Evolutionary conservation across 2,888 invertebrate species (phyloP).

Genomic region (Eristalis arbustorum): DNA sequence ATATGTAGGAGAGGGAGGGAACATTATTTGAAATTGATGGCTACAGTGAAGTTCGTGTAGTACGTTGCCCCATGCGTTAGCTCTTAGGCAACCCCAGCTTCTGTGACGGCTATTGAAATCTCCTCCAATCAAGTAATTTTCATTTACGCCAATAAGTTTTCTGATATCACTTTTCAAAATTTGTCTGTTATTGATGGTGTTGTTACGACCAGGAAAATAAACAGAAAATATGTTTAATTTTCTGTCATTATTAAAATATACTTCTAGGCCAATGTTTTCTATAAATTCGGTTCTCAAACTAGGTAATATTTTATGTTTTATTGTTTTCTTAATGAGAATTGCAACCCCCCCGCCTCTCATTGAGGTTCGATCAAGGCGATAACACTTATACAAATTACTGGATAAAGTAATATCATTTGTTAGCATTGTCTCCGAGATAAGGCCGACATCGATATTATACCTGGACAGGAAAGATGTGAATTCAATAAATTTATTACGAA

Average conservation of each 20-base stretch:
- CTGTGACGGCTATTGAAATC: neutral
- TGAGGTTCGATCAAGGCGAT: no score
- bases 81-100: neutral
- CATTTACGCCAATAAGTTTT: neutral
- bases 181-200: neutral
- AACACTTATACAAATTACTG: no score
- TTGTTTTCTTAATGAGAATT: no score
- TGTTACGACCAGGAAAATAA: neutral
- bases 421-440: neutral
- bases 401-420: no score
- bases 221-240: neutral
- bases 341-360: no score
- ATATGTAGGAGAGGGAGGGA: neutral
- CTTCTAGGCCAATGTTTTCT: neutral
- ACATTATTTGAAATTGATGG: neutral
- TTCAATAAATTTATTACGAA: neutral
- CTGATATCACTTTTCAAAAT: neutral
- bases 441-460: neutral
- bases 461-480: neutral
- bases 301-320: no score
- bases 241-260: neutral
- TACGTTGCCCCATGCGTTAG: neutral
- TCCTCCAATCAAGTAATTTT: neutral
- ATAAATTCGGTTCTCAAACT: no score
- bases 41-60: neutral